phyloP scores from a whole-genome alignment of 2,797 vertebrate species.

The Cuniculus paca region DNA sequence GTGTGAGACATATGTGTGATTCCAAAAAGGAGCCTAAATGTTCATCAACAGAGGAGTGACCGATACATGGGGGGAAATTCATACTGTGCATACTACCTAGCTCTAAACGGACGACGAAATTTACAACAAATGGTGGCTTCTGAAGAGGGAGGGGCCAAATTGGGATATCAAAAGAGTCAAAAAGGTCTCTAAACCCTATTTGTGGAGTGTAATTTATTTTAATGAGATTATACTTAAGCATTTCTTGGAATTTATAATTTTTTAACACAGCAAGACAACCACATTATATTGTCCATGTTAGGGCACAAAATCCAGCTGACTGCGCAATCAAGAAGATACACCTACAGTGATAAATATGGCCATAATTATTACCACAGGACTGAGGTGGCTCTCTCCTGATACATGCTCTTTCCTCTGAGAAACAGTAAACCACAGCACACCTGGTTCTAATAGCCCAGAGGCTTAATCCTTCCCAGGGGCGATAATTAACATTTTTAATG shows the following conservation, averaged over 20 bases:
- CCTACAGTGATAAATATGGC: neutral
- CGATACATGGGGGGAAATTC: neutral
- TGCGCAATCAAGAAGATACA: neutral
- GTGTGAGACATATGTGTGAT: constrained; percentile 40
- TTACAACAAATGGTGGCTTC: neutral
- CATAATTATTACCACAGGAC: neutral
- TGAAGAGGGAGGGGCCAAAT: neutral
- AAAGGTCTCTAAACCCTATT: neutral
- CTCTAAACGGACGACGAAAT: neutral
- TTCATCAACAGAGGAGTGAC: neutral
- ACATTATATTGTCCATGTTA: neutral
- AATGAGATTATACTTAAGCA: neutral
- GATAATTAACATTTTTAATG: constrained; percentile 66
- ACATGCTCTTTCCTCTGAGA: neutral
- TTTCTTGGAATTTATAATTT: neutral
- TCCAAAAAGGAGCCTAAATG: neutral
- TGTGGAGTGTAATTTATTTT: neutral
- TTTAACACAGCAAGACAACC: neutral
- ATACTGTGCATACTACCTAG: neutral
- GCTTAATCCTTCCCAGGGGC: constrained; percentile 17
- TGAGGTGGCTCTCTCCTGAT: neutral
- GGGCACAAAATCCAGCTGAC: neutral
- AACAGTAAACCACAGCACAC: constrained; percentile 19
- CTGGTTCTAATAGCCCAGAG: constrained; percentile 5
- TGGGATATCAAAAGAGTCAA: neutral